These are phyloP conservation scores for Drosophila mercatorum DNA, from an alignment of 2,888 invertebrate species.

Conservation along the genomic window DNA sequence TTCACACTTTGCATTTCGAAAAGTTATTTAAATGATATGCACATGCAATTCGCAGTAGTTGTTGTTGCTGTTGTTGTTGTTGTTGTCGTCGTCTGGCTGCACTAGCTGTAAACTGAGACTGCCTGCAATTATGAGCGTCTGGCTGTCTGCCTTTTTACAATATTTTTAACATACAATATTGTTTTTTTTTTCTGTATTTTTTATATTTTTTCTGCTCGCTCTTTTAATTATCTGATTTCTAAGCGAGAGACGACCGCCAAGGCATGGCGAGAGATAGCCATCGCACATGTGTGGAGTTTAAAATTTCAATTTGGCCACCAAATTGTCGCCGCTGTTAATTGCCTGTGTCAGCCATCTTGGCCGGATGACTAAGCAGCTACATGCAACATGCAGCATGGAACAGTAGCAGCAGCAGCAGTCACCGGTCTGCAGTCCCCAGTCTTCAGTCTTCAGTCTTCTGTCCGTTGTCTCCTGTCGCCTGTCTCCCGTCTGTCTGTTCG, in stretches of 20 bases:
- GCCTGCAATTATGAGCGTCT: slow-evolving; percentile 77
- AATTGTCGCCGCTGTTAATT: slow-evolving; percentile 68
- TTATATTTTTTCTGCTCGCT: slow-evolving; percentile 5
- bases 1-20: slow-evolving; percentile 71
- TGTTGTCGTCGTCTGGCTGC: slow-evolving; percentile 48
- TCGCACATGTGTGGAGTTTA: slow-evolving; percentile 42
- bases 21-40: slow-evolving; percentile 81
- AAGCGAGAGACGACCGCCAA: slow-evolving; percentile 33
- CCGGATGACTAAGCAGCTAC: slow-evolving; percentile 58
- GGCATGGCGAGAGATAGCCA: slow-evolving; percentile 40
- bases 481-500: slow-evolving; percentile 54
- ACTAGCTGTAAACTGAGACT: slow-evolving; percentile 66
- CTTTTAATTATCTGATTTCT: slow-evolving; percentile 75
- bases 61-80: slow-evolving; percentile 21
- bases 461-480: slow-evolving; percentile 1
- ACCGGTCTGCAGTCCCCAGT: neutral
- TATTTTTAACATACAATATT: slow-evolving; percentile 42
- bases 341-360: slow-evolving; percentile 51
- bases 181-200: slow-evolving; percentile 7
- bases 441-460: neutral
- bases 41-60: slow-evolving; percentile 52
- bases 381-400: slow-evolving; percentile 5
- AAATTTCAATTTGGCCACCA: slow-evolving; percentile 70
- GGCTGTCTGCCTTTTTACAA: slow-evolving; percentile 71
- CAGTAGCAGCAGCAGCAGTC: neutral